These are phyloP conservation scores for Silurus aristotelis DNA, from an alignment of 2,797 vertebrate species.

Conservation along the genomic window DNA sequence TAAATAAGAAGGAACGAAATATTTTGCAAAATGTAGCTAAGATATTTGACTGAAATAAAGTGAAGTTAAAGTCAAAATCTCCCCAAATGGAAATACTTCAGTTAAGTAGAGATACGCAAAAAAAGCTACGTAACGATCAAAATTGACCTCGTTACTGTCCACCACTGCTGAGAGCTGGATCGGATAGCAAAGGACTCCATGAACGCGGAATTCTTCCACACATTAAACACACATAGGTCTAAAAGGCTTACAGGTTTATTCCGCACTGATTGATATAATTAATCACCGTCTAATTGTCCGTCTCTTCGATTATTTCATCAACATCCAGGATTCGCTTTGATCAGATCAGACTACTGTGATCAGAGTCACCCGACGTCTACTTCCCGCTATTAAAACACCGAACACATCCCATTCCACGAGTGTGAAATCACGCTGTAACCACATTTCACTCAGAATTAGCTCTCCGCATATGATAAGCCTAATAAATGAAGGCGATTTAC, in stretches of 20 bases:
- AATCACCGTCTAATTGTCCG: not conserved
- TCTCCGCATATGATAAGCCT: not conserved
- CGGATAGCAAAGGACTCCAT: no score
- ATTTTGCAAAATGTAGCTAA: no score
- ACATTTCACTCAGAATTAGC: slow-evolving; percentile 20
- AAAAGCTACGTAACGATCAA: no score
- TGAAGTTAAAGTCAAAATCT: no score
- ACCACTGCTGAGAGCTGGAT: not conserved
- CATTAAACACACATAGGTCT: not conserved
- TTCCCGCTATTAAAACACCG: not conserved
- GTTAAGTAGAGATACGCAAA: no score
- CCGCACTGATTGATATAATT: not conserved
- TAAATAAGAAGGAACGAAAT: no score
- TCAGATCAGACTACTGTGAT: not conserved
- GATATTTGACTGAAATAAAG: no score
- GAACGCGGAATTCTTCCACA: not conserved
- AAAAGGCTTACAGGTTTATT: not conserved
- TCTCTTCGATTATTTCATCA: not conserved
- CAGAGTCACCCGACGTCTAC: not conserved
- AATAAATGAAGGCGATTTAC: slow-evolving; percentile 7
- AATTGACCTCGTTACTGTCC: no score
- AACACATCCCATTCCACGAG: not conserved
- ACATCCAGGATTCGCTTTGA: not conserved
- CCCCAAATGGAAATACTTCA: no score
- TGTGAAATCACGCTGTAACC: not conserved